Evolutionary conservation across 1,140 invertebrate species (phyloP).

Genomic region (Diorhabda elongata): DNA sequence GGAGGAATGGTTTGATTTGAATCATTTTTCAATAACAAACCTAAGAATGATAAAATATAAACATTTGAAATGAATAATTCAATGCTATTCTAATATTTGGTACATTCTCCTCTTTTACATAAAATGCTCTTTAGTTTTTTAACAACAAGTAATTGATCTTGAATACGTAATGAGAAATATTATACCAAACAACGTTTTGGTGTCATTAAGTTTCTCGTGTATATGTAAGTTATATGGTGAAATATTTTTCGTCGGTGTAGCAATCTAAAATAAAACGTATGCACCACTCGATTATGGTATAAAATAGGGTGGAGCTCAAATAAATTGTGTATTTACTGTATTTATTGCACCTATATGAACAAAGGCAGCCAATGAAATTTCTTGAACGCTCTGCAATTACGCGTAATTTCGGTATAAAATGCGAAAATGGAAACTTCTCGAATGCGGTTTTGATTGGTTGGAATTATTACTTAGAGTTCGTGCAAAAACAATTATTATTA

Average conservation of each 20-base stretch:
- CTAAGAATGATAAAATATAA: too few species aligned
- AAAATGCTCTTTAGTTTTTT: too few species aligned
- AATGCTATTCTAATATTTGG: too few species aligned
- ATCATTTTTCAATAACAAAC: too few species aligned
- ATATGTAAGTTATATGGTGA: not conserved
- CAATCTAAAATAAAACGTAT: not conserved
- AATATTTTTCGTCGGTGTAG: not conserved
- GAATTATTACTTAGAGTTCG: not conserved
- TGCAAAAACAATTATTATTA: constrained; percentile 3
- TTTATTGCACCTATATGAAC: not conserved
- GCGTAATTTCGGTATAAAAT: constrained; percentile 1
- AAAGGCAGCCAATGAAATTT: not conserved
- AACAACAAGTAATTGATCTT: too few species aligned
- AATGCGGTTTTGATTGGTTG: not conserved
- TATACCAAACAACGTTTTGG: not conserved
- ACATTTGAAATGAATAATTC: too few species aligned
- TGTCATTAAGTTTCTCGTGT: not conserved
- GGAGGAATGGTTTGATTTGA: too few species aligned
- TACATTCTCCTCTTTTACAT: too few species aligned
- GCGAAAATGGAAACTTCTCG: not conserved
- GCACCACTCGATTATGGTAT: not conserved
- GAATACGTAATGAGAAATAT: not conserved
- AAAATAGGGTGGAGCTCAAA: not conserved
- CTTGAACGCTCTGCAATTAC: not conserved
- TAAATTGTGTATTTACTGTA: not conserved